These are phyloP conservation scores for Aplodontia rufa DNA, from an alignment of 2,113 vertebrate species.

Conservation along the genomic window DNA sequence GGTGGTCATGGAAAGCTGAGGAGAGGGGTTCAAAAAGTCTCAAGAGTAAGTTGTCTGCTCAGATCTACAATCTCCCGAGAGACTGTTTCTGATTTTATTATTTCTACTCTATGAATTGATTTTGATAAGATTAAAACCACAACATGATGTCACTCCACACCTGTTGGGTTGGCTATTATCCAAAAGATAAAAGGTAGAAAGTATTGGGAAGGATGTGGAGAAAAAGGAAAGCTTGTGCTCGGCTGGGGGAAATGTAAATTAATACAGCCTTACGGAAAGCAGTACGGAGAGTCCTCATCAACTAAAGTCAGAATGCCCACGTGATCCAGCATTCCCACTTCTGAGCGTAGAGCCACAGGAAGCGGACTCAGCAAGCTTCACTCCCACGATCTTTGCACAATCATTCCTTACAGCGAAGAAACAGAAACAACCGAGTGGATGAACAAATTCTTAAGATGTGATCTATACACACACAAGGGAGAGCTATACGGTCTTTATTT, in stretches of 20 bases:
- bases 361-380: no score
- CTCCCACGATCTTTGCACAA: no score
- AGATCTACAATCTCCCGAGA: background rate
- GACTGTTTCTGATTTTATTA: background rate
- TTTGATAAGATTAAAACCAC: background rate
- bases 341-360: background rate
- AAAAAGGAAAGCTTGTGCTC: background rate
- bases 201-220: background rate
- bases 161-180: no score
- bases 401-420: background rate
- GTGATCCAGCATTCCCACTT: no score
- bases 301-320: background rate
- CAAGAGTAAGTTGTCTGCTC: background rate
- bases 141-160: background rate
- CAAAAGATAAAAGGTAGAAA: background rate
- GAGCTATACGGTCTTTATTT: no score
- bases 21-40: background rate
- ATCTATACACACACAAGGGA: no score
- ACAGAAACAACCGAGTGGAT: no score
- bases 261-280: background rate
- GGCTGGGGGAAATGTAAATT: no score
- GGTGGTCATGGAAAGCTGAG: background rate
- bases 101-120: background rate
- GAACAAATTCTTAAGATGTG: no score
- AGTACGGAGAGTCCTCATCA: background rate